phyloP scores from a whole-genome alignment of 1,140 invertebrate species.

The Platyscapa corneri region DNA sequence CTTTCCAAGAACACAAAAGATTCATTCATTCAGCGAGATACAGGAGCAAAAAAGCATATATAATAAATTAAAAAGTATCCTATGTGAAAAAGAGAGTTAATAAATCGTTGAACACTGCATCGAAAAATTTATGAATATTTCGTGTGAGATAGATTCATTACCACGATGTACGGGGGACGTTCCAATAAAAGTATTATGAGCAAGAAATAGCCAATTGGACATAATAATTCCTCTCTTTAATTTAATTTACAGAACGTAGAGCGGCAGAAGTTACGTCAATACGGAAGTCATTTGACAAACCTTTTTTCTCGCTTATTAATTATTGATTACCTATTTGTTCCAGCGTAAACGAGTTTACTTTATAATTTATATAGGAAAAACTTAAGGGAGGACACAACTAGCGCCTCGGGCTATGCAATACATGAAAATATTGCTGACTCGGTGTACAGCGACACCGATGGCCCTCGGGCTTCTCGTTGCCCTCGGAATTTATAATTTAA shows the following conservation, averaged over 20 bases:
- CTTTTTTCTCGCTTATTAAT: neutral
- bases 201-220: neutral
- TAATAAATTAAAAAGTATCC: slow-evolving; percentile 26
- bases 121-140: slow-evolving; percentile 17
- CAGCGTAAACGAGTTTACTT: neutral
- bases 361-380: neutral
- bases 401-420: neutral
- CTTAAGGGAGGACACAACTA: neutral
- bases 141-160: slow-evolving; percentile 2
- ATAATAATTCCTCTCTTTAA: neutral
- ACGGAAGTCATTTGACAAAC: neutral
- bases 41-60: neutral
- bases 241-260: neutral
- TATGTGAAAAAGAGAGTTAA: neutral
- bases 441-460: neutral
- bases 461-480: neutral
- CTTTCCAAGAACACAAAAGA: slow-evolving; percentile 18
- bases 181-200: neutral
- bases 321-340: neutral
- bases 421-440: neutral
- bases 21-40: neutral
- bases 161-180: neutral
- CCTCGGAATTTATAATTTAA: neutral
- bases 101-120: slow-evolving; percentile 6
- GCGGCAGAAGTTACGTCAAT: neutral